Percentiles rank a stretch among this genome's conserved stretches.
Evolutionary conservation across 2,888 invertebrate genomes (phyloP).

Genomic region (Seira musarum): DNA sequence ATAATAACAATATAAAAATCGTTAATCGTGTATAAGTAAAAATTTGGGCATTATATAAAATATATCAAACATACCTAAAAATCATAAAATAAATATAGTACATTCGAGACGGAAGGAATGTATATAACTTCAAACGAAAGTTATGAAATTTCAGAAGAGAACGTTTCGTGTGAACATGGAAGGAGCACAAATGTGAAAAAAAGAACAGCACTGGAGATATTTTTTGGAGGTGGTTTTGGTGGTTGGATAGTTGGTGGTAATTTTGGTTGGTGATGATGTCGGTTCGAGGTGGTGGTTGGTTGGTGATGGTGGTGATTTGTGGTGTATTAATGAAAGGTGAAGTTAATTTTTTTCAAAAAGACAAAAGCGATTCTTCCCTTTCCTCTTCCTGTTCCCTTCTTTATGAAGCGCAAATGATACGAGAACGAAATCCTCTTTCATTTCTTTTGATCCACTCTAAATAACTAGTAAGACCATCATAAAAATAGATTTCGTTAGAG

Average conservation of each 20-base stretch:
- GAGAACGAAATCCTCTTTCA: conserved; percentile 52
- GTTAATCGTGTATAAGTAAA: conserved; percentile 39
- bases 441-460: conserved; percentile 54
- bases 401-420: conserved; percentile 54
- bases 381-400: conserved; percentile 52
- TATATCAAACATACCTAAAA: conserved; percentile 42
- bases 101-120: conserved; percentile 50
- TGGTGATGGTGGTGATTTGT: conserved; percentile 51
- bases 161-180: conserved; percentile 35
- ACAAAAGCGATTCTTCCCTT: conserved; percentile 48
- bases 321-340: conserved; percentile 49
- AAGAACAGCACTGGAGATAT: conserved; percentile 50
- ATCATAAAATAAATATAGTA: conserved; percentile 48
- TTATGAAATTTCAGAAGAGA: conserved; percentile 42
- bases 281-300: conserved; percentile 45
- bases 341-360: conserved; percentile 49
- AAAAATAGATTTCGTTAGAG: conserved; percentile 39
- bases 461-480: conserved; percentile 43
- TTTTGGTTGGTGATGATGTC: conserved; percentile 53
- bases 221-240: conserved; percentile 53
- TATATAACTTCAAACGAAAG: conserved; percentile 33
- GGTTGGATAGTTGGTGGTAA: conserved; percentile 52
- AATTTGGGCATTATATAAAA: conserved; percentile 35
- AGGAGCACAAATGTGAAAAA: conserved; percentile 50
- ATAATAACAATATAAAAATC: conserved; percentile 27